A percentile compares a stretch with the other conserved stretches of the same genome.
Conservation (phyloP, 2,797 vertebrate species). For the Mormyrus proboscirostris region DNA sequence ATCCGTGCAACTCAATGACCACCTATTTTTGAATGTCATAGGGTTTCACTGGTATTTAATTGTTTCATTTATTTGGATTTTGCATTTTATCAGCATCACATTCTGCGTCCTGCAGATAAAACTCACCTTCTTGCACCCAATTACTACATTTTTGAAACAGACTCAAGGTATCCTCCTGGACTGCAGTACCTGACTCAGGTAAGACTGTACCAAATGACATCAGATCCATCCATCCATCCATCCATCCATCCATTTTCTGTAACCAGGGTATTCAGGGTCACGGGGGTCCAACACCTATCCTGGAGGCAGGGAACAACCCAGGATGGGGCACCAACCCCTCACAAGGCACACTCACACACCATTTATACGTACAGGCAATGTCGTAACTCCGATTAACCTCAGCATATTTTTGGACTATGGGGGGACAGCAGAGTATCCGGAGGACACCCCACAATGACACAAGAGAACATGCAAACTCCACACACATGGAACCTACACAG, state of each 20-base stretch:
- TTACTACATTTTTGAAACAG: background rate
- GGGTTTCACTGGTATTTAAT: background rate
- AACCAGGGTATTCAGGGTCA: no score
- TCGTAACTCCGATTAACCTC: background rate
- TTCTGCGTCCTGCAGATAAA: background rate
- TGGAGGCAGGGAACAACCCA: no score
- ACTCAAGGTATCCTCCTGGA: slow-evolving; percentile 62
- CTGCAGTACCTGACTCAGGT: slow-evolving; percentile 73
- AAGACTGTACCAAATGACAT: slow-evolving; percentile 20
- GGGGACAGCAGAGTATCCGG: background rate
- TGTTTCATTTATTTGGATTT: background rate
- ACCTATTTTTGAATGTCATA: background rate
- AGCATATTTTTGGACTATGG: background rate
- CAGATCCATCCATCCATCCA: background rate
- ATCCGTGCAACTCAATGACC: background rate
- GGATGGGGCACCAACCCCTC: no score
- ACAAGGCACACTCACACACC: background rate
- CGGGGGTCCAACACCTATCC: no score
- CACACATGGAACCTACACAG: background rate
- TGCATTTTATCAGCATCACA: background rate
- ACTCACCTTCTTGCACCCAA: background rate
- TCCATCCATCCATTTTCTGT: no score
- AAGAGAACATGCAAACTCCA: background rate
- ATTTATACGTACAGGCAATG: background rate
- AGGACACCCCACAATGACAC: background rate